Evolutionary conservation across 2,113 vertebrate species (phyloP).

Genomic region (Neotoma lepida): DNA sequence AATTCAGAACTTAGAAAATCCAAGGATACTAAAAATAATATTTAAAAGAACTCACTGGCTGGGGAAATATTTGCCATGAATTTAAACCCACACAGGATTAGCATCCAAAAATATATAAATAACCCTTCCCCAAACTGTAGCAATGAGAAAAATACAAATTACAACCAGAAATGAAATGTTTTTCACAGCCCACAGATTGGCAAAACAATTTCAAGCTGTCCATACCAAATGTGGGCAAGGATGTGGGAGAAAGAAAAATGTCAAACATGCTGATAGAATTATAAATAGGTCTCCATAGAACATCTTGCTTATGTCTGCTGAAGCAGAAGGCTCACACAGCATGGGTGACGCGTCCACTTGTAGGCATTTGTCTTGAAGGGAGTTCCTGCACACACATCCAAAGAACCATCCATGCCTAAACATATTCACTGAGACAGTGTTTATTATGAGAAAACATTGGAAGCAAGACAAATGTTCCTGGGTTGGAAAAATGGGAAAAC

Average conservation of each 20-base stretch:
- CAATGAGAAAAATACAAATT: slow-evolving; percentile 64
- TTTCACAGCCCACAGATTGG: slow-evolving; percentile 29
- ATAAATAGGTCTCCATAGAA: slow-evolving; percentile 42
- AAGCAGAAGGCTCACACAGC: neutral
- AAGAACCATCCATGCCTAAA: neutral
- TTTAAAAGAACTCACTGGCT: slow-evolving; percentile 7
- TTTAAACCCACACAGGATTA: slow-evolving; percentile 36
- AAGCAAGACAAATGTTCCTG: slow-evolving; percentile 36
- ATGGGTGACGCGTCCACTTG: neutral
- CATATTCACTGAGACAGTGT: neutral
- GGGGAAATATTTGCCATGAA: neutral
- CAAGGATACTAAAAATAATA: slow-evolving; percentile 8
- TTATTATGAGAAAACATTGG: slow-evolving; percentile 30
- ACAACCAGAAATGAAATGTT: slow-evolving; percentile 49
- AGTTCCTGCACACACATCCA: neutral
- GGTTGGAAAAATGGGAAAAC: slow-evolving; percentile 52
- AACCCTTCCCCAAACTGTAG: neutral
- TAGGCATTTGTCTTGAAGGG: neutral
- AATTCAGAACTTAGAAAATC: slow-evolving; percentile 20
- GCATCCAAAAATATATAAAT: slow-evolving; percentile 25
- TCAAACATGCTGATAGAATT: slow-evolving; percentile 22
- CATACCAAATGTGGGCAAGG: slow-evolving; percentile 51
- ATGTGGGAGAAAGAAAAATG: slow-evolving; percentile 13
- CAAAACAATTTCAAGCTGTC: neutral
- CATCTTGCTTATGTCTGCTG: neutral